Evolutionary conservation across 2,888 invertebrate genomes (phyloP).

Genomic region (Mechanitis messenoides): DNA sequence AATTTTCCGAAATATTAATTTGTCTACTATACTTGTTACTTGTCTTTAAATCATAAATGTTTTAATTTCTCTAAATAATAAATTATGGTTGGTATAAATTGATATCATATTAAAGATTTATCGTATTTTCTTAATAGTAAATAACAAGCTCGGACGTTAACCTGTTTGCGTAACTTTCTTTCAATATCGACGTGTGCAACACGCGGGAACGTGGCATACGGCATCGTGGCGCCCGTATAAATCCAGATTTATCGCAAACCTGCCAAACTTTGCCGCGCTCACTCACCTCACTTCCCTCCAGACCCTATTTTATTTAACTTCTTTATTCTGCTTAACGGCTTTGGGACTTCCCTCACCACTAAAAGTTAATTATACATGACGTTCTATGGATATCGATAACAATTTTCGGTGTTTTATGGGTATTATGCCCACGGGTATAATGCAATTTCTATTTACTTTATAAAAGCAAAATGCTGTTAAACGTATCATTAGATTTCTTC

Average conservation of each 20-base stretch:
- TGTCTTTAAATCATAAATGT: too few relatives aligned
- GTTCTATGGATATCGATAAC: slow-evolving; percentile 24
- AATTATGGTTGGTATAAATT: too few relatives aligned
- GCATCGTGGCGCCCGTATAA: slow-evolving; percentile 57
- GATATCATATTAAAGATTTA: too few relatives aligned
- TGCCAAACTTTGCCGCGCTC: slow-evolving; percentile 67
- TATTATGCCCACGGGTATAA: slow-evolving; percentile 15
- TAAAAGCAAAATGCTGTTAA: neutral
- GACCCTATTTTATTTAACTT: slow-evolving; percentile 69
- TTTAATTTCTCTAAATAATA: too few relatives aligned
- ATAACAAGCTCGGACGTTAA: slow-evolving; percentile 3
- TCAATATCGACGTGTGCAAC: slow-evolving; percentile 24
- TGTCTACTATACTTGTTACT: neutral
- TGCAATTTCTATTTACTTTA: slow-evolving; percentile 5
- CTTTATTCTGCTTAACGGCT: slow-evolving; percentile 48
- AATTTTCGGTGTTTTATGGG: slow-evolving; percentile 23
- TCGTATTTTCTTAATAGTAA: neutral
- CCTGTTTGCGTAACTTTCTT: slow-evolving; percentile 10
- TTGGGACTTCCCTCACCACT: slow-evolving; percentile 46
- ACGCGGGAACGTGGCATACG: slow-evolving; percentile 24
- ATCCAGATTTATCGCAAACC: slow-evolving; percentile 68
- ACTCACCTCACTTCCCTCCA: slow-evolving; percentile 56
- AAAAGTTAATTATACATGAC: slow-evolving; percentile 47
- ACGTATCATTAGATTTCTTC: neutral
- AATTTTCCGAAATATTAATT: neutral